Percentiles rank a stretch among this genome's conserved stretches.
These are phyloP conservation scores for Pseudomyrmex cubaensis DNA, from an alignment of 1,140 invertebrate species.

Conservation along the genomic window DNA sequence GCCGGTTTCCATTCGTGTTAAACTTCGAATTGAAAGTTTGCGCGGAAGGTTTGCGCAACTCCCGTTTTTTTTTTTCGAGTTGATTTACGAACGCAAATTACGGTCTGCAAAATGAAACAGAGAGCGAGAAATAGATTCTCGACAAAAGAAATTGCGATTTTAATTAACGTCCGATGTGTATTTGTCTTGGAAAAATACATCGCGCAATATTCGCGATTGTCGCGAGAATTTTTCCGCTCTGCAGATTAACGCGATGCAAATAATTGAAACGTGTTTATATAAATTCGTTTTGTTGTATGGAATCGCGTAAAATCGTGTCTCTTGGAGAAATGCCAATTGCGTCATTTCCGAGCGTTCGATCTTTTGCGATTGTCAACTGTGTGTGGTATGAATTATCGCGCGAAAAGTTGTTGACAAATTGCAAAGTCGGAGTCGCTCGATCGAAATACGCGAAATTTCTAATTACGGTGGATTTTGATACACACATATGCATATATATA, in stretches of 20 bases:
- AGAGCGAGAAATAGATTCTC: no score
- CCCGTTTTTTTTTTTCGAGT: background rate
- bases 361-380: background rate
- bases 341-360: background rate
- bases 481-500: background rate
- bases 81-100: background rate
- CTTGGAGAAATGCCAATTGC: background rate
- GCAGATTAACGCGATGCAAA: background rate
- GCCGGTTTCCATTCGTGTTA: background rate
- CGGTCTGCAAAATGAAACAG: background rate
- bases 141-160: no score
- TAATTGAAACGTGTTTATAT: background rate
- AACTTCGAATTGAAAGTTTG: background rate
- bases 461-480: slow-evolving; percentile 22
- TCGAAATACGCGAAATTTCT: background rate
- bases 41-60: background rate
- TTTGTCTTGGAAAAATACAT: background rate
- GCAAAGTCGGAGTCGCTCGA: background rate
- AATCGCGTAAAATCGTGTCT: background rate
- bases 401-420: slow-evolving; percentile 43
- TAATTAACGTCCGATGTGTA: background rate
- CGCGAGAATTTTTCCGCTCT: background rate
- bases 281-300: background rate
- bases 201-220: background rate
- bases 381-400: background rate